Evolutionary conservation across 2,797 vertebrate species (phyloP), one percentile per base, ranked within the genome.

Genomic region (Siniperca undulata): DNA sequence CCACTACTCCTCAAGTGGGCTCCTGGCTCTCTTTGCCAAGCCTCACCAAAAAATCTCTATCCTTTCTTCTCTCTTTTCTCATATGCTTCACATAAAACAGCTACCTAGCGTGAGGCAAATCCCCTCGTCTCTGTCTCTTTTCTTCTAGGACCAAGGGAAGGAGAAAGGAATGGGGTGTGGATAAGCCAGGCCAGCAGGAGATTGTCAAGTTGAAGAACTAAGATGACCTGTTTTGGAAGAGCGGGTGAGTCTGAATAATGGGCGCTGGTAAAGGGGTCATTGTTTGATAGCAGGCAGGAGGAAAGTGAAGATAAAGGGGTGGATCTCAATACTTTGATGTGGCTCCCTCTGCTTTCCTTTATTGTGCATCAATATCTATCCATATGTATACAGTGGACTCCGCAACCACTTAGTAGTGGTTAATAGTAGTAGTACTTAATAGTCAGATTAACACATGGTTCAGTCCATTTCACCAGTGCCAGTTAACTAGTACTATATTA

Each of bases 91-190:
- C 88, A 95, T 94, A 92, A 95, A 95, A 93, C 91, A 91, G 91
- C 92, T 89, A 90, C 94, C 93, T 91, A 92, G 89, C 87, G 83
- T 92, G 95, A 94, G 93, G 93, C 90, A 94, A 94, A 95, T 95
- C 94, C 94, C 88, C 91, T 89, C 44, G 79, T 91, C 92, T 89
- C 91, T 91, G 86, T 91, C 87, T 94, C 92, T 92, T 93, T 93
- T 94, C 92, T 93, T 94, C 87, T 84, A 72, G 77, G 86, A 86
- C 86, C 85, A 82, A 85, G 88, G 86, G 85, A 93, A 95, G 87
- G 92, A 93, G 94, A 92, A 94, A 94, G 91, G 91, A 94, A 93
- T 91, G 80, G 92, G 89, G 86, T 91, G 89, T 90, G 92, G 91
- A 94, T 94, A 94, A 95, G 93, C 91, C 87, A 36, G 86, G 84